Conservation (phyloP, 2,113 vertebrate genomes). For the Trichechus manatus region DNA sequence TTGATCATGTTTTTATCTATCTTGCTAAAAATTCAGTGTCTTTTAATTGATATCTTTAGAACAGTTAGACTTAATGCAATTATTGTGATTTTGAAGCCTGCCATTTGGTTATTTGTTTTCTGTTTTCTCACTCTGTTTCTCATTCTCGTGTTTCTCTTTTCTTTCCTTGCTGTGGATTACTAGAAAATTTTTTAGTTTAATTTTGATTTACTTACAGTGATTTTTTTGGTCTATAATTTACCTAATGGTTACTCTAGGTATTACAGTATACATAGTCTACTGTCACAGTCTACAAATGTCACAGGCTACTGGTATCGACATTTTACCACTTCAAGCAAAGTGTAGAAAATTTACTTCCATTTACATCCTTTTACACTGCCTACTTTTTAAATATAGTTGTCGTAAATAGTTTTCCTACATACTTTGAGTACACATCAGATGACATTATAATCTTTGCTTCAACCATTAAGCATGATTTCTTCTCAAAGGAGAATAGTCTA, state of each 20-base stretch:
- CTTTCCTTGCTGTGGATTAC: background rate
- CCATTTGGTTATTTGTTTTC: constrained; percentile 4
- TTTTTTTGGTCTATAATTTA: background rate
- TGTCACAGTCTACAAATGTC: background rate
- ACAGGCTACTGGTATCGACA: background rate
- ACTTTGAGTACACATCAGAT: background rate
- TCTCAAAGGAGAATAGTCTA: background rate
- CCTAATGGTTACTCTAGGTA: background rate
- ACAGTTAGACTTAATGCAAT: background rate
- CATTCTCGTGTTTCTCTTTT: constrained; percentile 16
- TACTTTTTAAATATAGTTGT: background rate
- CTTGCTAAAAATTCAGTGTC: background rate
- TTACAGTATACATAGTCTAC: background rate
- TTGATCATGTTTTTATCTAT: background rate
- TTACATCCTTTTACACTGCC: background rate
- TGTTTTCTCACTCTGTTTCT: background rate
- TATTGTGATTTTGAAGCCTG: background rate
- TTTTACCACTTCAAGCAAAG: background rate
- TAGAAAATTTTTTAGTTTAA: background rate
- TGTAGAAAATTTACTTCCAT: background rate
- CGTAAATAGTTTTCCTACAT: background rate
- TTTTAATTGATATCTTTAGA: constrained; percentile 23
- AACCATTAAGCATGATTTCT: background rate
- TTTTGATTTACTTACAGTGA: constrained; percentile 15
- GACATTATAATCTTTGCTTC: background rate